phyloP scores from a whole-genome alignment of 64 coral and sea anemone genomes.

The Cladopsammia gracilis region DNA sequence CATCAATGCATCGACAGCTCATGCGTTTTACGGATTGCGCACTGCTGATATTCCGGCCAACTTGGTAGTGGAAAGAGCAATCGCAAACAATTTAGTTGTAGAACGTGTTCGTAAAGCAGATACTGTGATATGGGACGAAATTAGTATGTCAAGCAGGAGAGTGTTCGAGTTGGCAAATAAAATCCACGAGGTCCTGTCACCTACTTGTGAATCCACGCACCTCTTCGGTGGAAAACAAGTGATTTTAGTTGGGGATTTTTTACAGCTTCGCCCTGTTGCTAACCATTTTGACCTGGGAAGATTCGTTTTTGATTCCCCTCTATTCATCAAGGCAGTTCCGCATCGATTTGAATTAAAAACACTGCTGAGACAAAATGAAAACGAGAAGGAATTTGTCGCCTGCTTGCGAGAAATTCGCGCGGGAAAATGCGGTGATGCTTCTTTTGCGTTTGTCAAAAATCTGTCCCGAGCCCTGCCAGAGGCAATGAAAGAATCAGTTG shows the following conservation, averaged over 20 bases:
- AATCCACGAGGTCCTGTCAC: not conserved
- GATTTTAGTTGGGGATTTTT: slow-evolving; percentile 15
- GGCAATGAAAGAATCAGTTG: not conserved
- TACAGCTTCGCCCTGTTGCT: not conserved
- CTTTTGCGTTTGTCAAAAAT: not conserved
- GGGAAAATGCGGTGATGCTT: not conserved
- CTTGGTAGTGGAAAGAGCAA: slow-evolving; percentile 8
- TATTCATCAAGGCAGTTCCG: slow-evolving; percentile 15
- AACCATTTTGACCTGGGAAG: not conserved
- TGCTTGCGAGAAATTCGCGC: slow-evolving; percentile 20
- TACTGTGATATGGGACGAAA: slow-evolving; percentile 64
- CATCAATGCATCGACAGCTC: slow-evolving; percentile 2
- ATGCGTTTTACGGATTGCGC: slow-evolving; percentile 11
- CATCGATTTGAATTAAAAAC: slow-evolving; percentile 47
- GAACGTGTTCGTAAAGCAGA: slow-evolving; percentile 32
- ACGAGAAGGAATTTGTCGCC: slow-evolving; percentile 25
- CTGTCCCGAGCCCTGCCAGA: slow-evolving; percentile 10
- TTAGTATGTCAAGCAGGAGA: slow-evolving; percentile 42
- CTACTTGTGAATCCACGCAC: not conserved
- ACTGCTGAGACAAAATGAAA: not conserved
- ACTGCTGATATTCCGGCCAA: slow-evolving; percentile 56
- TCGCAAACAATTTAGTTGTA: slow-evolving; percentile 17
- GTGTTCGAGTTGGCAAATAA: not conserved
- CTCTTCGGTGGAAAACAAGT: slow-evolving; percentile 23
- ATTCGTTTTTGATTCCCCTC: slow-evolving; percentile 10